phyloP scores from a whole-genome alignment of 1,140 invertebrate species.

The Drosophila auraria region DNA sequence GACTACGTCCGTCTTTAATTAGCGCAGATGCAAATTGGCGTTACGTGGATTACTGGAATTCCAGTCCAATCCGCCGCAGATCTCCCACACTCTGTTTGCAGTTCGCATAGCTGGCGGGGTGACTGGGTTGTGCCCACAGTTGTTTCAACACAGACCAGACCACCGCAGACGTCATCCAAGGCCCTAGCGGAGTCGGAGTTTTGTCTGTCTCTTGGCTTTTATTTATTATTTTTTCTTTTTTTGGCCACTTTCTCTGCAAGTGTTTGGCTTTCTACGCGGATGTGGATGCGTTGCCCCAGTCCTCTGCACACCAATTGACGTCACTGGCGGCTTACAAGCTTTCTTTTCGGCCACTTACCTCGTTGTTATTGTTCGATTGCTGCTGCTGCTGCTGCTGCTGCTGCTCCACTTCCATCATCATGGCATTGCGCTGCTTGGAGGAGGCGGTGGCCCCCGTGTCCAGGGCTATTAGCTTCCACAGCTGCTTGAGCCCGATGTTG shows the following conservation, averaged over 20 bases:
- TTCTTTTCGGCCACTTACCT: constrained; percentile 72
- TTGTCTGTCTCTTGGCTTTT: constrained; percentile 10
- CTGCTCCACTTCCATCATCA: constrained; percentile 48
- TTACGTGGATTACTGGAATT: constrained; percentile 77
- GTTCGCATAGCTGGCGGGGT: constrained; percentile 50
- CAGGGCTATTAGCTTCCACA: constrained; percentile 83
- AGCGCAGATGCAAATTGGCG: constrained; percentile 75
- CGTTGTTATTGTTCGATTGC: constrained; percentile 60
- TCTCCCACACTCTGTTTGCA: constrained; percentile 52
- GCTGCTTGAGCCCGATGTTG: constrained; percentile 80
- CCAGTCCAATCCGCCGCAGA: constrained; percentile 44
- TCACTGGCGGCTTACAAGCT: constrained; percentile 59
- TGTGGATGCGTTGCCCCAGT: constrained; percentile 58
- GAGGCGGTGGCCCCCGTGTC: constrained; percentile 56
- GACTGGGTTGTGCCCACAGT: constrained; percentile 60
- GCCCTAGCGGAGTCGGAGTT: constrained; percentile 16
- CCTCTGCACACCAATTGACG: constrained; percentile 58
- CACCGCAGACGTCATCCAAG: constrained; percentile 54
- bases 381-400: constrained; percentile 54
- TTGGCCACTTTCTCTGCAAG: constrained; percentile 72
- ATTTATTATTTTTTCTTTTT: constrained; percentile 14
- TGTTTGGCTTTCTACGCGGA: constrained; percentile 74
- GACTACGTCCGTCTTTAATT: constrained; percentile 61
- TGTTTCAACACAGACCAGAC: constrained; percentile 72
- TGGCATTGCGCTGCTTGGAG: constrained; percentile 40